Percentiles rank a stretch among this genome's conserved stretches.
Conservation (phyloP, 2,113 vertebrate species). For the Myanophis thanlyinensis region DNA sequence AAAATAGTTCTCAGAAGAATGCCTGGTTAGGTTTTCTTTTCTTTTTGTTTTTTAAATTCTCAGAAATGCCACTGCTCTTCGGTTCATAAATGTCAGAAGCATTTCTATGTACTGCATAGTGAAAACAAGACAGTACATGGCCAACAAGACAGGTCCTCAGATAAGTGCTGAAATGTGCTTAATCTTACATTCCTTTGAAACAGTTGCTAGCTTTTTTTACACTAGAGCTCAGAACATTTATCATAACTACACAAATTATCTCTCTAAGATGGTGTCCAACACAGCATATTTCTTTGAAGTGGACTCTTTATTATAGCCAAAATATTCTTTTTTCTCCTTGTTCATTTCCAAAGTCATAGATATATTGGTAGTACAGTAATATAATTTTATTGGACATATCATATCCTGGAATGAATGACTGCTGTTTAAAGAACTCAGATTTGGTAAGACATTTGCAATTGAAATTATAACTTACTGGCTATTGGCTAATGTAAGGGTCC, state of each 20-base stretch:
- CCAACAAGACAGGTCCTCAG: slow-evolving; percentile 18
- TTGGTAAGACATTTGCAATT: background rate
- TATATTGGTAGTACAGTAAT: background rate
- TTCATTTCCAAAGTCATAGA: slow-evolving; percentile 32
- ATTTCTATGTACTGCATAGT: slow-evolving; percentile 2
- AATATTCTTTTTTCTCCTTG: background rate
- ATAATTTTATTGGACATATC: background rate
- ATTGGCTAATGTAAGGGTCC: background rate
- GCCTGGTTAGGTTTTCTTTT: background rate
- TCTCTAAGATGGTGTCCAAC: slow-evolving; percentile 31
- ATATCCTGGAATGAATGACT: background rate
- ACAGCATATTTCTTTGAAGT: slow-evolving; percentile 41
- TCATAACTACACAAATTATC: slow-evolving; percentile 49
- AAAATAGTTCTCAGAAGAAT: background rate
- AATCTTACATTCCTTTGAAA: slow-evolving; percentile 45
- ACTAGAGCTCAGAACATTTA: slow-evolving; percentile 36
- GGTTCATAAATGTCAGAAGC: background rate
- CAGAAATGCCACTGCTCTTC: slow-evolving; percentile 13
- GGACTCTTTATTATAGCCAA: slow-evolving; percentile 27
- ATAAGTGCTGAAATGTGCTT: slow-evolving; percentile 37
- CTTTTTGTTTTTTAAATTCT: background rate
- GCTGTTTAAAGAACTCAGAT: slow-evolving; percentile 9
- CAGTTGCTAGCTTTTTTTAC: slow-evolving; percentile 28
- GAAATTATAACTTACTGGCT: background rate
- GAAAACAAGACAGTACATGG: slow-evolving; percentile 29